Evolutionary conservation across 2,888 invertebrate genomes (phyloP), one percentile per base, ranked within the genome.

Genomic region (Buathra laborator): DNA sequence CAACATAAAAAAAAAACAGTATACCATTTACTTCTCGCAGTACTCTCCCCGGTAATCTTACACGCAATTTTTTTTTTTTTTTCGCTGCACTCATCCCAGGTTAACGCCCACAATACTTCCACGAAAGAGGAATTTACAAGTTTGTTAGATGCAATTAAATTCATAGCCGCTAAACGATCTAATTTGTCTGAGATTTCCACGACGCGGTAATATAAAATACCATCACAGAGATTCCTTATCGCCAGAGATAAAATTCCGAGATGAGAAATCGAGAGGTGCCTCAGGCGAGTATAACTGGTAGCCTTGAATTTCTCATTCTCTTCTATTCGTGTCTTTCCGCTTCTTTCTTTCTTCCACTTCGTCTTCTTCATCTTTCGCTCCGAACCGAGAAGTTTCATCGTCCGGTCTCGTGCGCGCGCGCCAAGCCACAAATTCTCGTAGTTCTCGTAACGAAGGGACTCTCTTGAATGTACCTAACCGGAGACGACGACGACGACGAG

Each of bases 101-200:
- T 59, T 72, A 32, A 62, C 32, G 51, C 48, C 32, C 37, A 24
- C n/a, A 14, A 66, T 12, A 37, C 3, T n/a, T 37, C 46, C 46
- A 37, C 16, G 29, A 67, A 51, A 37, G 56, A 48, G 12, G 48
- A 67, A 67, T 66, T 44, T 43, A 19, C 43, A 37, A 56, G 67
- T 67, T 37, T 32, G 67, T 56, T n/a, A 14, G 9, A 59, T 24
- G 19, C 59, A 81, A 81, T 74, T 68, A 56, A 83, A 70, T 75
- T 70, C 64, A 53, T 19, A 53, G 68, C 83, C 81, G 67, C 70
- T 74, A 74, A 81, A 75, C 68, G 83, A 62, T 75, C 84, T 85
- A 89, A 89, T 89, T 89, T 89, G 81, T 87, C 82, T 78, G 85
- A 71, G 77, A 86, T 87, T 88, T 86, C 66, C 68, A 70, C 51